phyloP scores from a whole-genome alignment of 2,113 vertebrate genomes.

The Silurus glanis region DNA sequence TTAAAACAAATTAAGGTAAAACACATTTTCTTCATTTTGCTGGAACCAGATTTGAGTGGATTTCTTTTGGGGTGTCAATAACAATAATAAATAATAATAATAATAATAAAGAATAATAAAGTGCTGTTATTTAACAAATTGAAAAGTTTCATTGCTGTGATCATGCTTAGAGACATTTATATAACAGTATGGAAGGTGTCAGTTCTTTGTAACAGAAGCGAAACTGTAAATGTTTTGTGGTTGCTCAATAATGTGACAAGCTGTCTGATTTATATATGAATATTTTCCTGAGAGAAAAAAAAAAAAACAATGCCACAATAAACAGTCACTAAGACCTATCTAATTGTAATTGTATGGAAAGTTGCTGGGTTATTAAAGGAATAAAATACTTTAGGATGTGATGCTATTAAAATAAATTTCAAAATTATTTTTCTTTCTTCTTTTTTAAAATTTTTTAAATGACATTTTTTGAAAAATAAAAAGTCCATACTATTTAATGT shows the following conservation, averaged over 20 bases:
- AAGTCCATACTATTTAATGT: neutral
- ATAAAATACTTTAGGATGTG: neutral
- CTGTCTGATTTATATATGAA: neutral
- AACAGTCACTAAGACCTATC: neutral
- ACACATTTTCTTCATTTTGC: neutral
- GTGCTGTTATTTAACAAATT: neutral
- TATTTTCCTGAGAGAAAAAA: neutral
- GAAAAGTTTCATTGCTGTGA: neutral
- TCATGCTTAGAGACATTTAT: neutral
- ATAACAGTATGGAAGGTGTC: neutral
- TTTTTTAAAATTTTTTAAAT: too few species aligned
- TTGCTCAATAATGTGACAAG: neutral
- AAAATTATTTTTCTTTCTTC: neutral
- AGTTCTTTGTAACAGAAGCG: neutral
- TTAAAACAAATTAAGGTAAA: neutral
- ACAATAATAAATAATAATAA: too few species aligned
- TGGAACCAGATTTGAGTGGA: neutral
- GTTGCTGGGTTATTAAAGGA: neutral
- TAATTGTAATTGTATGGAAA: neutral
- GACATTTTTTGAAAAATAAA: too few species aligned
- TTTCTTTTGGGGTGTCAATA: neutral
- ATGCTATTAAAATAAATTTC: neutral
- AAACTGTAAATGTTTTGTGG: neutral
- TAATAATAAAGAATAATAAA: neutral
- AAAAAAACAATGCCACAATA: neutral